Evolutionary conservation across 2,888 invertebrate species (phyloP), one percentile per base, ranked within the genome.

Genomic region (Cheilosia vulpina): DNA sequence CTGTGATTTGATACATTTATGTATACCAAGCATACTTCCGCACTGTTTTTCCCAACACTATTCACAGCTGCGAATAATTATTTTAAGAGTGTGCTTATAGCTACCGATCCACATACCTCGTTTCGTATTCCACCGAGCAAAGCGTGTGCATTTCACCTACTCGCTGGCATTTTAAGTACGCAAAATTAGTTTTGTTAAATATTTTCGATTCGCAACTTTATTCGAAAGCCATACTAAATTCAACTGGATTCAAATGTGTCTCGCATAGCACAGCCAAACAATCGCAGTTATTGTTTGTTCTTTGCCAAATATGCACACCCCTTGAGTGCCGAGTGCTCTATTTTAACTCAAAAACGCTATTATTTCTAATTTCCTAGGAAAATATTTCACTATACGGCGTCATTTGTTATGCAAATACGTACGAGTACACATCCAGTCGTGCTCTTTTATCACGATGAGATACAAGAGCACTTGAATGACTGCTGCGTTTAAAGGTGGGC

Each of bases 371-470:
- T 68, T 80, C 31, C 41, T 13, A 41, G 38, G 66, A 80, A 75
- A 68, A 68, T 68, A 68, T 68, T 80, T 50, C 55, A 62, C 75
- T 65, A 41, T 62, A 62, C 27, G 38, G 21, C 21, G 45, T 50
- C 38, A 79, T 79, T 79, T 58, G 45, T 62, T 66, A 80, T 80
- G 68, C 80, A 80, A 80, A 75, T 75, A 31, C 47, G 27, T n/a
- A 21, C 21, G 21, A 21, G 21, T 2, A 31, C 31, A 9, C 31
- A 47, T 11, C 31, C 21, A 19, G 27, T n/a, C 38, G 41, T 34
- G 24, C 53, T 24, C 63, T 31, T 27, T 19, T 27, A 50, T 31
- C 21, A 17, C 21, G 72, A 24, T 38, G 66, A 53, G 50, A 58
- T 53, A 66, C 34, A n/a, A 15, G 24, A 50, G 27, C 72, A 24